Percentiles rank a stretch among this genome's conserved stretches.
phyloP scores from a whole-genome alignment of 2,113 vertebrate genomes.

The Crypturellus undulatus region DNA sequence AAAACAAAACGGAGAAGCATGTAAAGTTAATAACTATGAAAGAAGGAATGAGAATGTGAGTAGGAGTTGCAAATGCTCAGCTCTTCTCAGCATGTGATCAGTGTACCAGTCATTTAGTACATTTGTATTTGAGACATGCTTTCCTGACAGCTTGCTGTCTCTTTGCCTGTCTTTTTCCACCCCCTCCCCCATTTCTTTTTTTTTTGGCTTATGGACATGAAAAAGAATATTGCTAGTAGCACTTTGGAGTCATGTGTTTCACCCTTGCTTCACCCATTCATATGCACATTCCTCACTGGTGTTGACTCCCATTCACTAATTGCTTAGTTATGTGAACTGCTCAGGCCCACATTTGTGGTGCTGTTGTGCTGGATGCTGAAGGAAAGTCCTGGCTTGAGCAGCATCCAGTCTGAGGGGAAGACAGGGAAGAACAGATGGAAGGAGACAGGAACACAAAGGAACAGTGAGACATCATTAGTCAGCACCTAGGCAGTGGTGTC shows the following conservation, averaged over 20 bases:
- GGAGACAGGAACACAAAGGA: background rate
- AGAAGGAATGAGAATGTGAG: conserved; percentile 8
- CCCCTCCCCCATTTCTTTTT: background rate
- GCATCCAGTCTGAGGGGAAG: background rate
- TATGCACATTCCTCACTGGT: background rate
- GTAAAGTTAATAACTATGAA: background rate
- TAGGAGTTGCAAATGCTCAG: conserved; percentile 49
- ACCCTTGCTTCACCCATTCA: background rate
- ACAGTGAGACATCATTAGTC: conserved; percentile 37
- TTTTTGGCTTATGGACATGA: conserved; percentile 7
- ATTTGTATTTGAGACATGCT: conserved; percentile 5
- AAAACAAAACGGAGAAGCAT: background rate
- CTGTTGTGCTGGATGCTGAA: background rate
- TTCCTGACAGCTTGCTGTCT: background rate
- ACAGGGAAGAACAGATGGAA: conserved; percentile 44
- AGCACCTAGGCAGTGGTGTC: conserved; percentile 11
- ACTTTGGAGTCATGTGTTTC: background rate
- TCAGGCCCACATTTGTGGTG: background rate
- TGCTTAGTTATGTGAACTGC: background rate
- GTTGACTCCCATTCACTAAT: rapidly evolving
- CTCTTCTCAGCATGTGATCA: background rate
- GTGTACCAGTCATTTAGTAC: background rate
- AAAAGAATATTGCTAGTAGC: conserved; percentile 11
- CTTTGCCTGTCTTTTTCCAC: conserved; percentile 7
- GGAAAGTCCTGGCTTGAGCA: background rate